These are phyloP conservation scores for Rhogogaster chlorosoma DNA, from an alignment of 2,888 invertebrate genomes.

Conservation along the genomic window DNA sequence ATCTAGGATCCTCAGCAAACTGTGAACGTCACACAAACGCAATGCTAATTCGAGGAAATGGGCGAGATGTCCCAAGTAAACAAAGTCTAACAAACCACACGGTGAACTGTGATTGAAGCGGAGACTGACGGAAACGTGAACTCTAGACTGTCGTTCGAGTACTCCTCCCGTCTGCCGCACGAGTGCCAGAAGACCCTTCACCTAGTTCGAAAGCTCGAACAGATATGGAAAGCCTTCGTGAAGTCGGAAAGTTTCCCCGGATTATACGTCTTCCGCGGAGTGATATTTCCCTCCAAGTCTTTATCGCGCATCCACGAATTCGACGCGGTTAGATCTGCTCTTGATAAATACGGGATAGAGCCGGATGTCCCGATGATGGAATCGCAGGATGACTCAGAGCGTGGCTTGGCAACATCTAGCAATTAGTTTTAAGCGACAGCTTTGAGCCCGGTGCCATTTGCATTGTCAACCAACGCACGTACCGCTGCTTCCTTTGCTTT, in stretches of 20 bases:
- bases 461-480: constrained; percentile 33
- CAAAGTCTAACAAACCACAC: constrained; percentile 44
- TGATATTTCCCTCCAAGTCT: neutral
- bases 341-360: neutral
- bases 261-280: neutral
- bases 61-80: constrained; percentile 42
- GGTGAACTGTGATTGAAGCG: constrained; percentile 33
- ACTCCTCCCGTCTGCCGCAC: neutral
- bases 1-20: neutral
- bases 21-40: neutral
- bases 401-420: neutral
- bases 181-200: neutral
- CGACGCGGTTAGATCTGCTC: neutral
- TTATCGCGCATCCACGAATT: neutral
- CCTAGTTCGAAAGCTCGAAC: neutral
- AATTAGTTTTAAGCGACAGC: constrained; percentile 43
- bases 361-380: constrained; percentile 23
- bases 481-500: constrained; percentile 36
- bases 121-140: neutral
- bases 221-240: neutral
- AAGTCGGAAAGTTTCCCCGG: neutral
- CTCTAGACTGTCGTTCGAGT: constrained; percentile 14
- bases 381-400: neutral
- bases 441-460: neutral
- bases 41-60: constrained; percentile 42